phyloP scores from a whole-genome alignment of 2,888 invertebrate species.

The Lumbricus terrestris region DNA sequence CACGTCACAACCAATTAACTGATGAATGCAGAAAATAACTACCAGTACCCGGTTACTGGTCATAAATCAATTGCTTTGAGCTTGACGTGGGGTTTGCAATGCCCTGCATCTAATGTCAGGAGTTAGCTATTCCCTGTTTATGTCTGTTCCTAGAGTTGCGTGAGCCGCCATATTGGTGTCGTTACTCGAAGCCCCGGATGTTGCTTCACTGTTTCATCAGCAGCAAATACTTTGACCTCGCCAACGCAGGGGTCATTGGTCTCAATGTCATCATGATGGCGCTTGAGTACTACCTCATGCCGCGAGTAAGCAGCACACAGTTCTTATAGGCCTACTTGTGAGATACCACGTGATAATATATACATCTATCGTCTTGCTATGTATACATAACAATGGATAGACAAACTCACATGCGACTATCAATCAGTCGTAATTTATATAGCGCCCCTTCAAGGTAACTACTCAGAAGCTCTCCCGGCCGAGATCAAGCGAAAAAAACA shows the following conservation, averaged over 20 bases:
- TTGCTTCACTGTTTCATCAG: constrained; percentile 95
- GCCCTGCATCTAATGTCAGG: not conserved
- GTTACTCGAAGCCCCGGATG: constrained; percentile 83
- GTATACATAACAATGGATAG: not conserved
- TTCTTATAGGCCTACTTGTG: not conserved
- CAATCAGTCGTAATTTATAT: too few species aligned
- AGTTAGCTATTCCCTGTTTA: not conserved
- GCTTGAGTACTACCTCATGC: constrained; percentile 99
- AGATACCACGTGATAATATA: not conserved
- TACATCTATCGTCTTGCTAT: not conserved
- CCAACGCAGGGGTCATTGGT: constrained; percentile 98
- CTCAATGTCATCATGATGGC: constrained; percentile 99
- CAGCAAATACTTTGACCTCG: constrained; percentile 97
- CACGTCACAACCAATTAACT: not conserved
- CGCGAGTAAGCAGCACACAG: constrained; percentile 66
- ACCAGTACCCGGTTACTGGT: not conserved
- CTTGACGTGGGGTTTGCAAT: not conserved
- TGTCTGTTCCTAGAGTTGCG: constrained; percentile 74
- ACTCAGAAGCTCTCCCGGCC: too few species aligned
- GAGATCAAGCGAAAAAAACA: too few species aligned
- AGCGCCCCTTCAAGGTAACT: too few species aligned
- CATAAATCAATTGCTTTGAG: not conserved
- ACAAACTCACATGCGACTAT: not conserved
- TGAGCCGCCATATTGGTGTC: constrained; percentile 91
- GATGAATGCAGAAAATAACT: not conserved